Percentiles rank a stretch among this genome's conserved stretches.
phyloP scores from a whole-genome alignment of 2,888 invertebrate genomes.

The Pandemis heparana region DNA sequence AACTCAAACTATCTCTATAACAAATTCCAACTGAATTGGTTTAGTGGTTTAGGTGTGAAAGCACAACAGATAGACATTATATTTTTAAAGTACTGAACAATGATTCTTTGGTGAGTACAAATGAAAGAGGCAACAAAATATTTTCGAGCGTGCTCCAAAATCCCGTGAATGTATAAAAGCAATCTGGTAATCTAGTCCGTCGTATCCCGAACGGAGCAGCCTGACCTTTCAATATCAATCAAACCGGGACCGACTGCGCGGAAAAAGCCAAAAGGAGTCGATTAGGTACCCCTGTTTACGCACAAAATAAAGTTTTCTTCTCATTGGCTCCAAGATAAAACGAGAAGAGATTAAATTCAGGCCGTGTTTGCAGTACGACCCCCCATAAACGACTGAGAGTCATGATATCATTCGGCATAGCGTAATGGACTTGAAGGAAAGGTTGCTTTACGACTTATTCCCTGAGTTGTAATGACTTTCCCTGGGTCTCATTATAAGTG shows the following conservation, averaged over 20 bases:
- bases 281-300: constrained; percentile 77
- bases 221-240: constrained; percentile 74
- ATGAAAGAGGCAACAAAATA: not conserved
- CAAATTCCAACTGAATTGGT: no score
- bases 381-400: constrained; percentile 79
- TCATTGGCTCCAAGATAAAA: constrained; percentile 76
- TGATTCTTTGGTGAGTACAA: not conserved
- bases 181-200: constrained; percentile 5
- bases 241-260: constrained; percentile 62
- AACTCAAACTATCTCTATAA: no score
- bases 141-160: not conserved
- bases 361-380: constrained; percentile 73
- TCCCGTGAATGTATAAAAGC: not conserved
- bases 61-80: no score
- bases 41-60: no score
- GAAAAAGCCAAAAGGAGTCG: constrained; percentile 63
- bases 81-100: no score
- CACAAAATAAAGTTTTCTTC: constrained; percentile 82
- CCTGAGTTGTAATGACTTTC: constrained; percentile 81
- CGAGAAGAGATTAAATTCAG: constrained; percentile 79
- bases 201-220: constrained; percentile 54
- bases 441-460: constrained; percentile 81
- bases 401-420: constrained; percentile 77
- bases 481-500: constrained; percentile 63
- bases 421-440: constrained; percentile 77